These are phyloP conservation scores for Mesocricetus auratus DNA, from an alignment of 2,113 vertebrate species.

Conservation along the genomic window DNA sequence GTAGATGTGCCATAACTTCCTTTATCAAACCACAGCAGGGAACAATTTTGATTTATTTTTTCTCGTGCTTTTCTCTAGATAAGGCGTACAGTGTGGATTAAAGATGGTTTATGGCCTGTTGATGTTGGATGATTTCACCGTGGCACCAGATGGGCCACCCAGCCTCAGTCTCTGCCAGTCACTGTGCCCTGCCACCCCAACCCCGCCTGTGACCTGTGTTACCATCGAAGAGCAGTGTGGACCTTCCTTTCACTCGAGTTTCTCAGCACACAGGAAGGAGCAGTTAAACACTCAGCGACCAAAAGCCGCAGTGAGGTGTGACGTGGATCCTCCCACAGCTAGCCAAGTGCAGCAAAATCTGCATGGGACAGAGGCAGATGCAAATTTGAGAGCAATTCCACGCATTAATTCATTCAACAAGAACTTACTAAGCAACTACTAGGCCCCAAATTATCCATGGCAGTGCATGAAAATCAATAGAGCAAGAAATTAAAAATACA, in stretches of 20 bases:
- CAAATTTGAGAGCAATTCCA: not conserved
- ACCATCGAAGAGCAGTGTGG: not conserved
- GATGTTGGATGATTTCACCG: not conserved
- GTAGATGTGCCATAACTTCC: not conserved
- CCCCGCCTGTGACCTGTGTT: not conserved
- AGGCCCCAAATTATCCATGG: not conserved
- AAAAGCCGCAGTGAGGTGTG: not conserved
- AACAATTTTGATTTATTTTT: not conserved
- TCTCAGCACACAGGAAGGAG: not conserved
- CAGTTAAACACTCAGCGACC: not conserved
- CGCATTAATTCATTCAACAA: not conserved
- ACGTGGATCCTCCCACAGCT: not conserved
- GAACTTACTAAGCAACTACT: not conserved
- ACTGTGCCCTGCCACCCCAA: not conserved
- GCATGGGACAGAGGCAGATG: not conserved
- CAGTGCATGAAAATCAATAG: not conserved
- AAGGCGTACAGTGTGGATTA: not conserved
- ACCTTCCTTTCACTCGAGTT: not conserved
- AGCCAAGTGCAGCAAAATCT: not conserved
- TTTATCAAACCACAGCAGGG: not conserved
- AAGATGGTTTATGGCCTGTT: not conserved
- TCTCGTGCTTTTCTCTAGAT: not conserved
- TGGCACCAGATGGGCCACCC: rapidly evolving
- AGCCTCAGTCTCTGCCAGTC: not conserved
- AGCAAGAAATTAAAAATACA: not conserved